Evolutionary conservation across 2,797 vertebrate genomes (phyloP), one percentile per base, ranked within the genome.

Genomic region (Rousettus madagascariensis): DNA sequence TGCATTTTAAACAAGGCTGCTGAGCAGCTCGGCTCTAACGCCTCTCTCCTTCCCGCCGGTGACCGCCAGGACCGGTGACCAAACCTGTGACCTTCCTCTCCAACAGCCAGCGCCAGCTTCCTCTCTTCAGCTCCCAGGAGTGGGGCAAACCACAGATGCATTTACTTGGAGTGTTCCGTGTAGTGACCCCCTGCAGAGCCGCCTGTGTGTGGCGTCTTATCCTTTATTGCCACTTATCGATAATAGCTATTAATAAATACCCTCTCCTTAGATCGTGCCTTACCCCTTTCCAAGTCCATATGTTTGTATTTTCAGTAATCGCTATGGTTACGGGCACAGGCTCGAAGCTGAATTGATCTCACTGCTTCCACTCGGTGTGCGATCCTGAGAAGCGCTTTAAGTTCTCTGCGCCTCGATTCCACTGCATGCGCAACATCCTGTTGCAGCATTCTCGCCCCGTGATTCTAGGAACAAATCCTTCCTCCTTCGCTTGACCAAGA

Each of bases 61-160:
- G 79, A 46, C 78, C 57, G 10, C 53, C 0, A 4, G 0, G 17
- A 4, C 16, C 3, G 1, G 28, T 0, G 10, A 72, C 57, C 7
- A 3, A 17, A 13, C 30, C 24, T 8, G 28, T 16, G 4, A 8
- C 43, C 11, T 38, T 53, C 43, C 71, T 71, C 30, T 36, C 22
- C 43, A 26, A 1, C 2, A 0, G 17, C 19, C 33, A 19, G 72
- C 7, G 0, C 17, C 43, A 20, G 38, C 74, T 24, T 72, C 53
- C 46, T 33, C 71, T n/a, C 71, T 16, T 3, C 24, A 28, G 5
- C 17, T 65, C 82, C 75, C 51, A 24, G 33, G 69, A 41, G 20
- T 20, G 16, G 66, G 57, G 68, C 43, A 33, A 55, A 77, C 16
- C 16, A 19, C 55, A 51, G 15, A 57, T 36, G 57, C 69, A 65